Evolutionary conservation across 2,113 vertebrate genomes (phyloP), one percentile per base, ranked within the genome.

Genomic region (Trinectes maculatus): DNA sequence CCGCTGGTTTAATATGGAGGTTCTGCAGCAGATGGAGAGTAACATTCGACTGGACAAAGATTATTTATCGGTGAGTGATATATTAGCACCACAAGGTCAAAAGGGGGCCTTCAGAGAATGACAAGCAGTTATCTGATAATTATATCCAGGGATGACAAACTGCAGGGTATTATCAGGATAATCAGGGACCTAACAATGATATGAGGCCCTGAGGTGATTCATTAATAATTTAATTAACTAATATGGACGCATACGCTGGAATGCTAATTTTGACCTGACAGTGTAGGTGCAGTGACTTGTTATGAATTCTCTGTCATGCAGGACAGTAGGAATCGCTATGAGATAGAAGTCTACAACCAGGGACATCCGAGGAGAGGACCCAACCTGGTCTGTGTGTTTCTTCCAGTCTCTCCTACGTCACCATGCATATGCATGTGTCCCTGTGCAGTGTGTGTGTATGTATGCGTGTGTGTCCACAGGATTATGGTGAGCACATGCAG

Each of bases 11-110:
- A 95, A 93, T 0, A 49, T 74, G 6, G 96, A 98, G 29, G 89
- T 98, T 61, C 89, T 98, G 31, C 94, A 94, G 85, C 92, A 96
- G 80, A 95, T 98, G 95, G 96, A 95, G 37, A 93, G 92, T 39
- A 98, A 97, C 77, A 86, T 92, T 33, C 94, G 91, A 77, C 79
- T 95, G 90, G 98, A 98, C 43, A 91, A 88, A 86, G 93, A 95
- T 72, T 99, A 95, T 80, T 92, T 99, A 71, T 91, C 88, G 29
- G 98, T 98, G 74, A 96, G 96, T 91, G 34, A 51, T 24, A 5
- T 40, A 12, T 0, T 8, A 12, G 7, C 21, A 29, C 18, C 3
- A 7, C 33, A 24, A 18, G 43, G 22, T 47, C 52, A 43, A 31
- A 59, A 6, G 15, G 37, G 2, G 42, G 24, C n/a, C 28, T 19